These are phyloP conservation scores for Ceyx cyanopectus DNA, from an alignment of 2,113 vertebrate genomes.

Conservation along the genomic window DNA sequence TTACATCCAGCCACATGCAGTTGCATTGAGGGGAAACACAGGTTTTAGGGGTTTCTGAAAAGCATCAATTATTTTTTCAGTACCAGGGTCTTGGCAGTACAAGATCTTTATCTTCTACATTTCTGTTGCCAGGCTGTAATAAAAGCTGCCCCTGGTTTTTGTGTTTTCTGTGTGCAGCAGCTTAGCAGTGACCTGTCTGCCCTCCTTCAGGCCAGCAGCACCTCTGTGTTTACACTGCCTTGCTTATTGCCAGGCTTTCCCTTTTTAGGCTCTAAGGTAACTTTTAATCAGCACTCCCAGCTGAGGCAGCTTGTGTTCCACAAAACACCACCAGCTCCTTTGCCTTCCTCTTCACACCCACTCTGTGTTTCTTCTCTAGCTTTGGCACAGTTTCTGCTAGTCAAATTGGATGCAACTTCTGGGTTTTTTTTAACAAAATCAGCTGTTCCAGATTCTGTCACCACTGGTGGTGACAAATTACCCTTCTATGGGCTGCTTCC, in stretches of 20 bases:
- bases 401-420: constrained; percentile 16
- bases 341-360: constrained; percentile 37
- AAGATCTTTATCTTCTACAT: neutral
- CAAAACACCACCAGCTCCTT: neutral
- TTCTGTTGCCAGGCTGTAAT: neutral
- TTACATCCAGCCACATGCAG: neutral
- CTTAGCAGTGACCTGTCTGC: neutral
- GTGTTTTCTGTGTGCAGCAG: neutral
- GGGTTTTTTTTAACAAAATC: constrained; percentile 32
- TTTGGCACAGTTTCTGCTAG: constrained; percentile 6
- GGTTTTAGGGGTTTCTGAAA: neutral
- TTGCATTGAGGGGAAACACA: neutral
- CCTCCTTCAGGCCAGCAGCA: neutral
- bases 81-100: neutral
- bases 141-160: neutral
- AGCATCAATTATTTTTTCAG: neutral
- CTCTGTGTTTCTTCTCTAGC: constrained; percentile 25
- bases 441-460: neutral
- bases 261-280: constrained; percentile 11
- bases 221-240: neutral
- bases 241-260: constrained; percentile 32
- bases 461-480: neutral
- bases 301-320: neutral
- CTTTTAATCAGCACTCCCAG: neutral
- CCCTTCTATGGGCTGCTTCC: neutral